Evolutionary conservation across 2,113 vertebrate species (phyloP).

Genomic region (Columba livia): DNA sequence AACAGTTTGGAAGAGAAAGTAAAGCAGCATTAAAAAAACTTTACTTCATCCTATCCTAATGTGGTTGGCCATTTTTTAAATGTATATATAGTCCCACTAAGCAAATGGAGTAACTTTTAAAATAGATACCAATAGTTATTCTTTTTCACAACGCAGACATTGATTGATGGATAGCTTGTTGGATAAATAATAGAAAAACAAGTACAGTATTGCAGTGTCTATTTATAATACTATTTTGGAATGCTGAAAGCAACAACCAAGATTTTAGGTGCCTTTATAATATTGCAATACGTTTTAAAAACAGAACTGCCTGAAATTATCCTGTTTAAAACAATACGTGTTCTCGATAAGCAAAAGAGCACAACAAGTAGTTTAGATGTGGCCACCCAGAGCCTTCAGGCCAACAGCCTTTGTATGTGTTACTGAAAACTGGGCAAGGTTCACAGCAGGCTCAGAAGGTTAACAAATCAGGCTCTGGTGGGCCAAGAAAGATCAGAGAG

Average conservation of each 20-base stretch:
- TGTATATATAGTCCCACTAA: background rate
- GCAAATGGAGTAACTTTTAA: constrained; percentile 4
- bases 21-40: background rate
- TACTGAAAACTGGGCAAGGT: background rate
- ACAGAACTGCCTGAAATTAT: background rate
- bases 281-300: background rate
- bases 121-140: background rate
- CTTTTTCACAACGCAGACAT: background rate
- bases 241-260: background rate
- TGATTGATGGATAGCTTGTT: background rate
- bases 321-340: background rate
- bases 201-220: background rate
- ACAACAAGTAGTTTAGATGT: background rate
- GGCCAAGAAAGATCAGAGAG: background rate
- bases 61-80: background rate
- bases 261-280: background rate
- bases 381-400: background rate
- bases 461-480: background rate
- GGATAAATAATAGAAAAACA: constrained; percentile 14
- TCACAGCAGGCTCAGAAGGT: constrained; percentile 11
- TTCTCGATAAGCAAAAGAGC: background rate
- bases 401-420: rapidly evolving
- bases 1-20: background rate
- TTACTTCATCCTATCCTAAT: background rate
- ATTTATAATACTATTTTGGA: background rate